Conservation (phyloP, 2,888 invertebrate genomes). For the Aquatica leii region DNA sequence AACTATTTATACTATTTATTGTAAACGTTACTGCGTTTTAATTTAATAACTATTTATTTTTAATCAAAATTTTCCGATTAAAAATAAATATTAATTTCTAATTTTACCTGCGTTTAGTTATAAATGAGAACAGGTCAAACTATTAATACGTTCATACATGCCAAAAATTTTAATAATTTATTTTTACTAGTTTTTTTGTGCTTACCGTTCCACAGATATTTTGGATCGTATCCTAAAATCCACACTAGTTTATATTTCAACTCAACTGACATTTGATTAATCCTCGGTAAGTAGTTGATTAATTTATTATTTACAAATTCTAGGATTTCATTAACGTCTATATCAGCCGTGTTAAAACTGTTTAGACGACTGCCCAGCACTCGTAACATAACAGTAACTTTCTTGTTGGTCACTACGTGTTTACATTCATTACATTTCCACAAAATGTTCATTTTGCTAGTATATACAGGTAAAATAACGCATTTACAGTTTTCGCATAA, state of each 20-base stretch:
- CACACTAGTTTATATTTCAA: slow-evolving; percentile 71
- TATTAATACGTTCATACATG: too few species aligned
- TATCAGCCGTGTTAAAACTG: slow-evolving; percentile 62
- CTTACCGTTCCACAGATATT: slow-evolving; percentile 68
- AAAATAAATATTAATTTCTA: background rate
- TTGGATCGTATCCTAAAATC: slow-evolving; percentile 66
- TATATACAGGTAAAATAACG: slow-evolving; percentile 66
- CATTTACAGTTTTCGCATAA: slow-evolving; percentile 63
- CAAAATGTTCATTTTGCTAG: slow-evolving; percentile 61
- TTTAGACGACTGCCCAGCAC: slow-evolving; percentile 67
- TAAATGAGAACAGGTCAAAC: too few species aligned
- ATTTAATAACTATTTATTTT: too few species aligned
- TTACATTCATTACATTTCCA: slow-evolving; percentile 71
- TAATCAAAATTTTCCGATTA: too few species aligned
- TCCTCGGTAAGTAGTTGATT: slow-evolving; percentile 64
- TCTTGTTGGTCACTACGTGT: slow-evolving; percentile 61
- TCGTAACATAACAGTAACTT: slow-evolving; percentile 63
- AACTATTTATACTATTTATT: too few species aligned
- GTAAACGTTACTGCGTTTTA: too few species aligned
- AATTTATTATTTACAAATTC: slow-evolving; percentile 66
- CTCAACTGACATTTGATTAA: slow-evolving; percentile 70
- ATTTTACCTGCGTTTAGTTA: slow-evolving; percentile 4
- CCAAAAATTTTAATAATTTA: slow-evolving; percentile 12
- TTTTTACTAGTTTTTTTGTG: slow-evolving; percentile 11
- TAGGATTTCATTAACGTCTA: slow-evolving; percentile 65